Conservation (phyloP, 2,888 invertebrate species). For the Argynnis bischoffii region DNA sequence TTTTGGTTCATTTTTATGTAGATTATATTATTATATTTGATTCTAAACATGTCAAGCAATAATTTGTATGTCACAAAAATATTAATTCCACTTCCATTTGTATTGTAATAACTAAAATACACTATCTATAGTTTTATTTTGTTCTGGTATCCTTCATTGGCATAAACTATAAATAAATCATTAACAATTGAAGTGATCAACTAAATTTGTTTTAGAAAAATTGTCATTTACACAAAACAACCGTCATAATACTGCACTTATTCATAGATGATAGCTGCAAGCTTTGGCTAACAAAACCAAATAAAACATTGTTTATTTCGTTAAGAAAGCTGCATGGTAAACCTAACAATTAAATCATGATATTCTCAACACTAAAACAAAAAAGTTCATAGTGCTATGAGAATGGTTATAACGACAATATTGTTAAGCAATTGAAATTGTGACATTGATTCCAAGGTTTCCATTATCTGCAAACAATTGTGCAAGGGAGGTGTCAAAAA, state of each 20-base stretch:
- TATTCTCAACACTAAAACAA: conserved; percentile 20
- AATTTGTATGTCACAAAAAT: conserved; percentile 46
- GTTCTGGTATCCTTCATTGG: conserved; percentile 47
- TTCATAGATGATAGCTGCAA: conserved; percentile 1
- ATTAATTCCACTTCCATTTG: conserved; percentile 31
- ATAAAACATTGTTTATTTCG: not conserved
- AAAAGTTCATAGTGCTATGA: conserved; percentile 30
- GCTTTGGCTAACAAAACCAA: conserved; percentile 7
- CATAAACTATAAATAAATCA: conserved; percentile 40
- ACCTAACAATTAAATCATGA: conserved; percentile 6
- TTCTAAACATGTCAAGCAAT: conserved; percentile 46
- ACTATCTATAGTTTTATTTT: conserved; percentile 37
- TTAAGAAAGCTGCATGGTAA: not conserved
- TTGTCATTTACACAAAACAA: conserved; percentile 20
- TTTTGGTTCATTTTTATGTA: conserved; percentile 74
- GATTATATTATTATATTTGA: conserved; percentile 50
- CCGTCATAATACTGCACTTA: conserved; percentile 1
- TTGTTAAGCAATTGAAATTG: conserved; percentile 94
- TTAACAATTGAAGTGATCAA: conserved; percentile 4
- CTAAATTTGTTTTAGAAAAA: conserved; percentile 1
- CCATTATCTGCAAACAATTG: conserved; percentile 99
- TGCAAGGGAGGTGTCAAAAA: conserved; percentile 99
- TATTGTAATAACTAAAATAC: conserved; percentile 32
- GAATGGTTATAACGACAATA: conserved; percentile 41
- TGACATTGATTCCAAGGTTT: conserved; percentile 99